Evolutionary conservation across 2,113 vertebrate genomes (phyloP), one percentile per base, ranked within the genome.

Genomic region (Procavia capensis): DNA sequence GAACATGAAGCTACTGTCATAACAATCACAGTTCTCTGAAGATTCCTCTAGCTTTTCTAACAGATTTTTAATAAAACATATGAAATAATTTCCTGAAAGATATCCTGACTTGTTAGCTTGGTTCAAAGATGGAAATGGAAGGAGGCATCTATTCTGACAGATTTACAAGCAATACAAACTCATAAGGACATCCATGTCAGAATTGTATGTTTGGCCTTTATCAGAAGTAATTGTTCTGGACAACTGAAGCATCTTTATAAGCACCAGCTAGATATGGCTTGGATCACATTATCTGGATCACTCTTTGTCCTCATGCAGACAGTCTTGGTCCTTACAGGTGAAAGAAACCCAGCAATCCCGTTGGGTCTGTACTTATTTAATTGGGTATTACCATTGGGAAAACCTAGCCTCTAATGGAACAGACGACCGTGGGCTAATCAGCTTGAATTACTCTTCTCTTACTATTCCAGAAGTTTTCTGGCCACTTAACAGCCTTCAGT

Each of bases 211-310:
- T 97, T 97, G 93, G 96, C 96, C 94, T 97, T 98, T 97, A 97
- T 92, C 47, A 50, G 90, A 97, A 95, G 43, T 90, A 97, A 98
- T 97, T 95, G 72, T 88, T 93, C 93, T 91, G 79, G 96, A 87
- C 96, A 97, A 84, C 43, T 85, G 84, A 97, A 90, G 91, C 87
- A 82, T 96, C 85, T 97, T 98, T 97, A 96, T 96, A 68, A 94
- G 90, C 82, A 95, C 47, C 5, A 70, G 59, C 36, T 86, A 61
- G 41, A 80, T 84, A 36, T 68, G 66, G 34, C 66, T 85, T 31
- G 59, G 36, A 22, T 72, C 95, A 39, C 0, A 27, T 88, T 81
- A 34, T 90, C 34, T 43, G 80, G 86, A 68, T 59, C 2, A 82
- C 31, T 39, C 17, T 41, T 57, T 47, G 72, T 97, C 39, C 13